Conservation (phyloP, 2,797 vertebrate genomes). For the Sarcoramphus papa region DNA sequence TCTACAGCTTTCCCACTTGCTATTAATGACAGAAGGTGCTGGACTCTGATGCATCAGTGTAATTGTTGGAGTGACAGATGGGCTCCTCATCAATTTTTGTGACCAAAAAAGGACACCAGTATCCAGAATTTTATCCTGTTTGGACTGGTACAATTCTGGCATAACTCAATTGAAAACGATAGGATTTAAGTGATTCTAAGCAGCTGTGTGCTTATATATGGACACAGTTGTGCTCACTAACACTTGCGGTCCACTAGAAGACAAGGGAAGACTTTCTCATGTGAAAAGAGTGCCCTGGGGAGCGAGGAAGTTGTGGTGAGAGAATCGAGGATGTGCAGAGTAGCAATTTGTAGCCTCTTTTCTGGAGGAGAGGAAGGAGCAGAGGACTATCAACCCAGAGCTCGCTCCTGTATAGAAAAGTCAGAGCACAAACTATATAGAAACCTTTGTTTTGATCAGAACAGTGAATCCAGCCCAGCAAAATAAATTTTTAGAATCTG, state of each 20-base stretch:
- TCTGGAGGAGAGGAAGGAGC: neutral
- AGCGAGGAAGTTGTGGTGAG: neutral
- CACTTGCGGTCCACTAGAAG: neutral
- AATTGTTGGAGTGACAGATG: neutral
- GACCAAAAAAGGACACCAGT: neutral
- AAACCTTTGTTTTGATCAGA: neutral
- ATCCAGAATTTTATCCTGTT: neutral
- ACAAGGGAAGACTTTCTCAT: neutral
- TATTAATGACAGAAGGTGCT: neutral
- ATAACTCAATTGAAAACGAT: neutral
- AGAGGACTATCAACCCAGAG: neutral
- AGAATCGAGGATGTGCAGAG: neutral
- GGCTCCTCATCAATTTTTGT: neutral
- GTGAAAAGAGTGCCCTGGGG: neutral
- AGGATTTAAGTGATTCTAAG: neutral
- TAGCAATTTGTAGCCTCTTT: neutral
- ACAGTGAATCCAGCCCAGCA: neutral
- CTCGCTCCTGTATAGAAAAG: neutral
- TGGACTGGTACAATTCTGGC: neutral
- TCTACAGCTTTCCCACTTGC: neutral
- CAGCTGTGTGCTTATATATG: neutral
- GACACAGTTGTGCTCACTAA: neutral
- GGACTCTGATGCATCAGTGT: neutral
- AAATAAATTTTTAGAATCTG: neutral
- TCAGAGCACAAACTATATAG: neutral